phyloP scores from a whole-genome alignment of 37 sponge, comb jelly and placozoan genomes.

The Mnemiopsis leidyi region DNA sequence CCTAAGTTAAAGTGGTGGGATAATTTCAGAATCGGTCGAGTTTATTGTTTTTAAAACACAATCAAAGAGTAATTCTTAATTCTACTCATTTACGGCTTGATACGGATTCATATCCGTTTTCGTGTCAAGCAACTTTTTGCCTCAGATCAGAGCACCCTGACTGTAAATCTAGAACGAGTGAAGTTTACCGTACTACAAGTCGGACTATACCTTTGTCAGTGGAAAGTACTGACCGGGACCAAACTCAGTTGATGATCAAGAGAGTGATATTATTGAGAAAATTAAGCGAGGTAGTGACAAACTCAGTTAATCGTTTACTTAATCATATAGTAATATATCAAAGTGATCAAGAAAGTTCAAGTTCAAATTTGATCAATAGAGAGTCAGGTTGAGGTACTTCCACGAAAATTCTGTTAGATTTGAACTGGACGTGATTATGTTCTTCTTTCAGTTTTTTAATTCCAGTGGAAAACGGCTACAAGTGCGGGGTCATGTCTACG shows the following conservation, averaged over 20 bases:
- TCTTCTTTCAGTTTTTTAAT: neutral
- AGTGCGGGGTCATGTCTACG: neutral
- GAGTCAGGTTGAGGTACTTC: neutral
- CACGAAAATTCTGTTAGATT: neutral
- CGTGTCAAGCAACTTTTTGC: neutral
- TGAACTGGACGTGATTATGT: neutral
- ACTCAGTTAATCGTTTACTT: too few species aligned
- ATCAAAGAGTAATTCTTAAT: neutral
- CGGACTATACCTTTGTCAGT: constrained; percentile 15
- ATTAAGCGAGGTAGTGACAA: constrained; percentile 1
- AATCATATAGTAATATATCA: too few species aligned
- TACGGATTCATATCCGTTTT: neutral
- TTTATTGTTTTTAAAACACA: neutral
- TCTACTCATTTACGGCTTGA: neutral
- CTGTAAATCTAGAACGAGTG: neutral
- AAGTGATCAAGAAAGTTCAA: too few species aligned
- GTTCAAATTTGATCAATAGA: too few species aligned
- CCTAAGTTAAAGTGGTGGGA: too few species aligned
- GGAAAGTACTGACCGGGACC: neutral
- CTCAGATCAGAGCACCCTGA: constrained; percentile 40
- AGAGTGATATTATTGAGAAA: neutral
- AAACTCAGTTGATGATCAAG: constrained; percentile 43
- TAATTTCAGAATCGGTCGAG: too few species aligned
- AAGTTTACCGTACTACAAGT: constrained; percentile 42
- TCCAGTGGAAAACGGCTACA: neutral